These are phyloP conservation scores for Cinclus mexicanus DNA, from an alignment of 2,113 vertebrate species.

Conservation along the genomic window DNA sequence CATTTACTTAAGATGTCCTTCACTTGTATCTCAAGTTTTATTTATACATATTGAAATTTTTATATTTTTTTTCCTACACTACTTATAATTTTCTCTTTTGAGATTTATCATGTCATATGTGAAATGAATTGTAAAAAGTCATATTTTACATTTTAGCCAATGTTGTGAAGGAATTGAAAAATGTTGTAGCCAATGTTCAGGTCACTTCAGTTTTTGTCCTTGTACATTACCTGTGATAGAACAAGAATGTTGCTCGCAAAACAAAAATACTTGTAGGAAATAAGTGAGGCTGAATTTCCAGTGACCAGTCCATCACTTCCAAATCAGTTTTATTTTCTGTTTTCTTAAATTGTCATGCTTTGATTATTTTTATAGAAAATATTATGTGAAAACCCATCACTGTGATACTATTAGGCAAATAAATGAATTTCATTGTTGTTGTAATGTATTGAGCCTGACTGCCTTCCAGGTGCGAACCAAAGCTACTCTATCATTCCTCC, in stretches of 20 bases:
- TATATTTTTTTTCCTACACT: background rate
- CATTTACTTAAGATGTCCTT: background rate
- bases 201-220: background rate
- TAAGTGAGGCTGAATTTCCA: background rate
- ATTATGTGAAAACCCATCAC: background rate
- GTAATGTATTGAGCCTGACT: background rate
- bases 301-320: background rate
- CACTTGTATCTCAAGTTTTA: background rate
- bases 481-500: background rate
- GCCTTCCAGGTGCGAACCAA: background rate
- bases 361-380: background rate
- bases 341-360: background rate
- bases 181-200: background rate
- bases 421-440: background rate
- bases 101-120: background rate
- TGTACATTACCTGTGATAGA: background rate
- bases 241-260: background rate
- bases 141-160: background rate
- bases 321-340: background rate
- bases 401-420: background rate
- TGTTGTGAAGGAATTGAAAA: background rate
- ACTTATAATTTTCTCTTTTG: background rate
- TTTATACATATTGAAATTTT: background rate
- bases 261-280: background rate
- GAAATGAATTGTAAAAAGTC: background rate